These are phyloP conservation scores for Ophioninae sp. DNA, from an alignment of 2,888 invertebrate genomes.

Conservation along the genomic window DNA sequence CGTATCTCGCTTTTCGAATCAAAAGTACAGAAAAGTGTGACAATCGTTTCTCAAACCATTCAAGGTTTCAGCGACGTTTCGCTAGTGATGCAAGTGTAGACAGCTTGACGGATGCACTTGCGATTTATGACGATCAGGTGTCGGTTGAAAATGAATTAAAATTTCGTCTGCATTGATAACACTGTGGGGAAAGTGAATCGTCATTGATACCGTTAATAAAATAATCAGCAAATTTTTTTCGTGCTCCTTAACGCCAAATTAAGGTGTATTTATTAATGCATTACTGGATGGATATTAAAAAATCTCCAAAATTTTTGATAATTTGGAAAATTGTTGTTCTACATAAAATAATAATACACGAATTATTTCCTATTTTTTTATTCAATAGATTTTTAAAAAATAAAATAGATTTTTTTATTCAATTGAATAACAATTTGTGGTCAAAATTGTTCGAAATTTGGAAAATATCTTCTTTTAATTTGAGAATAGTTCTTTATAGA, in stretches of 20 bases:
- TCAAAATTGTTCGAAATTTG: no score
- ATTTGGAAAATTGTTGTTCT: no score
- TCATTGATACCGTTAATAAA: background rate
- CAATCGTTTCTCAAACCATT: constrained; percentile 3
- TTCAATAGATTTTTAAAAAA: no score
- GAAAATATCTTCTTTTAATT: no score
- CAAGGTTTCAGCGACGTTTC: constrained; percentile 21
- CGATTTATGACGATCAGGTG: constrained; percentile 13
- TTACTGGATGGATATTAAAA: no score
- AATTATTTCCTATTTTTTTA: no score
- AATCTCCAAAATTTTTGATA: no score
- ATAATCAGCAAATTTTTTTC: background rate
- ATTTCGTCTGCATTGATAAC: background rate
- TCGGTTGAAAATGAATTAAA: constrained; percentile 7
- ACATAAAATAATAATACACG: no score
- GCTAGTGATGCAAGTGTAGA: constrained; percentile 23
- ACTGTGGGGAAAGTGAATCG: background rate
- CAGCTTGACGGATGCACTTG: constrained; percentile 34
- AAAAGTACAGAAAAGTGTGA: background rate
- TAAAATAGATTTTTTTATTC: no score
- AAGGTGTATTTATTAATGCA: no score
- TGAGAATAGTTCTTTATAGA: no score
- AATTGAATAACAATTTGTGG: no score
- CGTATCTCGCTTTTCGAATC: constrained; percentile 3
- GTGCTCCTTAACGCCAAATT: background rate